phyloP scores from a whole-genome alignment of 2,797 vertebrate genomes.

The Premnoplex brunnescens region DNA sequence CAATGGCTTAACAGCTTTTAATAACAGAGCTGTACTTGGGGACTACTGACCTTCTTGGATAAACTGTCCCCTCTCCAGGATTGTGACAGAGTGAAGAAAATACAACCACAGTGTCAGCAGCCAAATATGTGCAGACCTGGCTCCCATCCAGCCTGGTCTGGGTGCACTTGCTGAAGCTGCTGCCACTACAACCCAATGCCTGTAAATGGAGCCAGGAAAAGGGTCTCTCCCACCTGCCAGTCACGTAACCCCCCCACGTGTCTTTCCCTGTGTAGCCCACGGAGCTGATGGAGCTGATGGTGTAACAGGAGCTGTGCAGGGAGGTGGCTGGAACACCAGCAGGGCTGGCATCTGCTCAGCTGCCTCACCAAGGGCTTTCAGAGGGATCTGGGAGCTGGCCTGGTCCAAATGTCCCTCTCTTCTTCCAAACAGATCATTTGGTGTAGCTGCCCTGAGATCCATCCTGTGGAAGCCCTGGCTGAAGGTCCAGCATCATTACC shows the following conservation, averaged over 20 bases:
- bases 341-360: neutral
- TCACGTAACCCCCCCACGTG: neutral
- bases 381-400: neutral
- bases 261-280: neutral
- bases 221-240: neutral
- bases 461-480: neutral
- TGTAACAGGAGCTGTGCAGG: neutral
- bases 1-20: neutral
- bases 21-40: neutral
- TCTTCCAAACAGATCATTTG: neutral
- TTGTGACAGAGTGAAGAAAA: neutral
- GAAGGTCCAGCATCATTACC: neutral
- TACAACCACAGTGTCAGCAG: neutral
- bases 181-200: neutral
- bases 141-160: neutral
- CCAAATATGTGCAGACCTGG: neutral
- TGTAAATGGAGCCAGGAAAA: neutral
- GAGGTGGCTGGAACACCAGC: neutral
- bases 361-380: neutral
- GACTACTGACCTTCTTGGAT: neutral
- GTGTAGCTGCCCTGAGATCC: neutral
- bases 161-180: neutral
- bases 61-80: neutral
- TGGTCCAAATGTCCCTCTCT: neutral
- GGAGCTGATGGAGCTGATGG: neutral